phyloP scores from a whole-genome alignment of 2,797 vertebrate species.

The Hapalemur alaotrensis region DNA sequence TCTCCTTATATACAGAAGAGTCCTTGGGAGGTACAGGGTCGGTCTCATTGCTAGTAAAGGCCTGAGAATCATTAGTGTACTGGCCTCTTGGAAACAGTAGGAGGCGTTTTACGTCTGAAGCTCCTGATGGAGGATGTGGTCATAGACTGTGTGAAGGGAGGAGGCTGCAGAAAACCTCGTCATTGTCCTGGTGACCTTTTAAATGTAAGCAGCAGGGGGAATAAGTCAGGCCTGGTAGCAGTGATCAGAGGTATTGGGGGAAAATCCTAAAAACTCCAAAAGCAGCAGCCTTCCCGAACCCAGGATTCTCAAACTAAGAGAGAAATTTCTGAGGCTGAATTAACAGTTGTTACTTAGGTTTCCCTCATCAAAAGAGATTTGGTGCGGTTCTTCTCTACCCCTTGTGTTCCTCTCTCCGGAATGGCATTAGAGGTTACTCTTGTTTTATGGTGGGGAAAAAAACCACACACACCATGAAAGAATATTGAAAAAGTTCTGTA shows the following conservation, averaged over 20 bases:
- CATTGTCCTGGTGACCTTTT: conserved; percentile 45
- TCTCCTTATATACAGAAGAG: neutral
- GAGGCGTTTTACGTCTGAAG: conserved; percentile 40
- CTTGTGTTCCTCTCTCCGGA: neutral
- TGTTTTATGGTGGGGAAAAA: neutral
- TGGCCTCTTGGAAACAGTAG: conserved; percentile 44
- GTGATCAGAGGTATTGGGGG: neutral
- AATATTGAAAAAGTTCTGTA: conserved; percentile 54
- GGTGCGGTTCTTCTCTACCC: neutral
- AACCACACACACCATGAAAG: neutral
- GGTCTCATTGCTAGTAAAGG: neutral
- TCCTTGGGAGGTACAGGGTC: neutral
- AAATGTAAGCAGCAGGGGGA: conserved; percentile 5
- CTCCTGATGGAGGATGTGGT: neutral
- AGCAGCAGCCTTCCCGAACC: neutral
- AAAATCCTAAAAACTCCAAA: neutral
- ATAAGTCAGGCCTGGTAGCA: neutral
- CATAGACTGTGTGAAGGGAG: neutral
- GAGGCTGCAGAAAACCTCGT: conserved; percentile 32
- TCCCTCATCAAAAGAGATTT: neutral
- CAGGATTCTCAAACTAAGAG: neutral
- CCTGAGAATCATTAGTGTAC: neutral
- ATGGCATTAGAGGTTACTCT: neutral
- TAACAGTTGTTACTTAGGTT: conserved; percentile 17
- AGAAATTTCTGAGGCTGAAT: neutral